Percentiles rank a stretch among this genome's conserved stretches.
phyloP scores from a whole-genome alignment of 2,888 invertebrate genomes.

The Pollenia labialis region DNA sequence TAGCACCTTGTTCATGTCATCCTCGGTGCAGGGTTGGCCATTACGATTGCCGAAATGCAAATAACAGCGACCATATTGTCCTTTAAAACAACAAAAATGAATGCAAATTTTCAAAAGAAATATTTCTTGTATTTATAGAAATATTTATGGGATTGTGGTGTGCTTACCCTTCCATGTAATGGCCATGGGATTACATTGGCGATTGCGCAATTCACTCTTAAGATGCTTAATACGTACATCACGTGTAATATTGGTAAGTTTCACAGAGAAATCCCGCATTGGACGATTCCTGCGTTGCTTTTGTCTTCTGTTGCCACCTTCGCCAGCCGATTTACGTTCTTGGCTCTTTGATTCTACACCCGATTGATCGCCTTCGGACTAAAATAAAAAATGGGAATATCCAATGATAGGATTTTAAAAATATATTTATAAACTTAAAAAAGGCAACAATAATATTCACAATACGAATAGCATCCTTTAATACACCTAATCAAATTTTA shows the following conservation, averaged over 20 bases:
- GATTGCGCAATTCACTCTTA: slow-evolving; percentile 89
- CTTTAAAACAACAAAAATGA: slow-evolving; percentile 80
- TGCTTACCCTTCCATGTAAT: slow-evolving; percentile 89
- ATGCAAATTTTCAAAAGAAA: not conserved
- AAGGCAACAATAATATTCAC: too few species aligned
- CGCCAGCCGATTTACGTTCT: slow-evolving; percentile 79
- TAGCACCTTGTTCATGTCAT: slow-evolving; percentile 82
- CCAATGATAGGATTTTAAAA: not conserved
- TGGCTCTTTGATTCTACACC: slow-evolving; percentile 81
- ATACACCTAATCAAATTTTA: too few species aligned
- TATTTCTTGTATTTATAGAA: not conserved
- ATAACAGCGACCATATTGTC: slow-evolving; percentile 88
- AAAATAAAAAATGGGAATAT: slow-evolving; percentile 12
- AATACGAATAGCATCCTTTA: too few species aligned
- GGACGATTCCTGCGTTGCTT: slow-evolving; percentile 78
- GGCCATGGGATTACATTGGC: slow-evolving; percentile 90
- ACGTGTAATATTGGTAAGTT: slow-evolving; percentile 90
- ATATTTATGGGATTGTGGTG: not conserved
- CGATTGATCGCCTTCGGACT: slow-evolving; percentile 83
- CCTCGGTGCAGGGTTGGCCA: slow-evolving; percentile 83
- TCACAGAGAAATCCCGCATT: slow-evolving; percentile 82
- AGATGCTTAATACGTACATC: slow-evolving; percentile 90
- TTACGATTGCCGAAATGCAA: slow-evolving; percentile 90
- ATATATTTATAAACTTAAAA: too few species aligned
- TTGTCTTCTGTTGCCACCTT: slow-evolving; percentile 74